These are phyloP conservation scores for Adelosebastes latens DNA, from an alignment of 2,797 vertebrate genomes.

Conservation along the genomic window DNA sequence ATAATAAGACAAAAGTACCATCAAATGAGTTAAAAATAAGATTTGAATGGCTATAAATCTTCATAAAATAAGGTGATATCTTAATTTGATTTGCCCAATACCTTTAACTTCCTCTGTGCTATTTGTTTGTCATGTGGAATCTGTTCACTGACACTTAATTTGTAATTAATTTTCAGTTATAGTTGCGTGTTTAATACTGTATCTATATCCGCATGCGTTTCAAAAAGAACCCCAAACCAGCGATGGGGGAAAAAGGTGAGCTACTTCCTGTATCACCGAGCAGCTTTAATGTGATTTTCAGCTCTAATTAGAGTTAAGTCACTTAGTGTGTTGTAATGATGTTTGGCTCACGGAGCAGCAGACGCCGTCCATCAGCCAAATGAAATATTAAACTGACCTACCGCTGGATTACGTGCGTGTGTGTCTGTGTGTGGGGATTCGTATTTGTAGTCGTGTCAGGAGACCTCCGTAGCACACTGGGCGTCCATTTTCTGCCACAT, in stretches of 20 bases:
- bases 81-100: not conserved
- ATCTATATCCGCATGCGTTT: not conserved
- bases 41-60: not conserved
- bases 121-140: not conserved
- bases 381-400: conserved; percentile 79
- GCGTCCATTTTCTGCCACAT: conserved; percentile 38
- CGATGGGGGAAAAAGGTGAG: conserved; percentile 34
- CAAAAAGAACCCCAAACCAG: not conserved
- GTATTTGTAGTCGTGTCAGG: conserved; percentile 50
- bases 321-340: conserved; percentile 76
- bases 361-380: conserved; percentile 77
- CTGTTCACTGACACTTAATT: not conserved
- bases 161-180: not conserved
- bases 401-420: conserved; percentile 44
- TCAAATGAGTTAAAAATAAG: not conserved
- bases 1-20: not conserved
- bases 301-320: conserved; percentile 79
- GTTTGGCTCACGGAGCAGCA: conserved; percentile 75
- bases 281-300: conserved; percentile 76
- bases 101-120: not conserved
- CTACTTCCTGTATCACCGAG: conserved; percentile 63
- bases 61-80: not conserved
- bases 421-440: conserved; percentile 22
- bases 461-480: conserved; percentile 39
- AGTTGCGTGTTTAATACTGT: not conserved